Conservation (phyloP, 2,888 invertebrate genomes). For the Leptothorax acervorum region DNA sequence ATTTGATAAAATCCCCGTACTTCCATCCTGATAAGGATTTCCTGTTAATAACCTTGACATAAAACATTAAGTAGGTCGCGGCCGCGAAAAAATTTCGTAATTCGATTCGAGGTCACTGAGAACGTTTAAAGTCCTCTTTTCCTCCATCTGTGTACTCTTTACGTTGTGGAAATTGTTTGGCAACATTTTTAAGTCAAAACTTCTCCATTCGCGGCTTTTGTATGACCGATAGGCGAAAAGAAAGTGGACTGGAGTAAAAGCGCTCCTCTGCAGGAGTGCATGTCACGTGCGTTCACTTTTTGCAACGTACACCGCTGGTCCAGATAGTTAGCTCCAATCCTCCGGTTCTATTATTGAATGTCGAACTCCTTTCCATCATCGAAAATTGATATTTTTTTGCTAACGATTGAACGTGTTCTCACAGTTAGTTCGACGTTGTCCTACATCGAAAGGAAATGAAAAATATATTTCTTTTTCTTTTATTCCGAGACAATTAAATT, state of each 20-base stretch:
- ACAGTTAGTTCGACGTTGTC: background rate
- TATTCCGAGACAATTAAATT: slow-evolving; percentile 11
- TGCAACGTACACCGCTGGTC: background rate
- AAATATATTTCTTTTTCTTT: background rate
- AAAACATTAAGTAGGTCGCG: slow-evolving; percentile 3
- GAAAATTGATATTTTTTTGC: slow-evolving; percentile 33
- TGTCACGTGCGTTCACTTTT: slow-evolving; percentile 34
- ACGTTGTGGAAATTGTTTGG: slow-evolving; percentile 36
- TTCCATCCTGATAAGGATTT: background rate
- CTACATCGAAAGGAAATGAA: slow-evolving; percentile 11
- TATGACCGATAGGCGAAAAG: slow-evolving; percentile 11
- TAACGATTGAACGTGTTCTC: slow-evolving; percentile 12
- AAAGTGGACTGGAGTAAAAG: background rate
- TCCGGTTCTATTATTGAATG: slow-evolving; percentile 32
- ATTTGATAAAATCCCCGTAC: background rate
- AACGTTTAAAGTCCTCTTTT: background rate
- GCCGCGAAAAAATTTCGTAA: slow-evolving; percentile 28
- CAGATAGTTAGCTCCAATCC: background rate
- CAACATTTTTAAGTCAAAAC: slow-evolving; percentile 31
- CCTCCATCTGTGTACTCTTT: slow-evolving; percentile 5
- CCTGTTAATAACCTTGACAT: slow-evolving; percentile 19
- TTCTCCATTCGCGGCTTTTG: background rate
- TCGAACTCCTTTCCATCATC: slow-evolving; percentile 21
- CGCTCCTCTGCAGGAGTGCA: background rate
- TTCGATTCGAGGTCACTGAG: background rate